Evolutionary conservation across 2,113 vertebrate genomes (phyloP), one percentile per base, ranked within the genome.

Genomic region (Colaptes auratus): DNA sequence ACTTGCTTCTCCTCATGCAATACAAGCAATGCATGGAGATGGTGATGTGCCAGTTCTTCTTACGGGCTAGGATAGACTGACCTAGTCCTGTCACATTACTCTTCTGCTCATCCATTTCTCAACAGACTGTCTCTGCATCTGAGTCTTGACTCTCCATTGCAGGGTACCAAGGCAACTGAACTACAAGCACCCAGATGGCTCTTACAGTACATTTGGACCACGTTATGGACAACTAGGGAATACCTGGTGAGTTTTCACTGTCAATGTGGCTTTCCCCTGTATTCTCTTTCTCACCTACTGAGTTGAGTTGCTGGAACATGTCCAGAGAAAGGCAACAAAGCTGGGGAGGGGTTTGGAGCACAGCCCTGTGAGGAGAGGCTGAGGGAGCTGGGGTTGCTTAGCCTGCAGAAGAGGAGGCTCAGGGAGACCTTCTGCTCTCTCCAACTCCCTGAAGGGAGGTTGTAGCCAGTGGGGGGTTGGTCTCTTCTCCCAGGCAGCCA

Each of bases 91-190:
- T 78, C 27, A 28, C 35, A 25, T 64, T 72, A 7, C 15, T 88
- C 73, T 88, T 59, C n/a, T 85, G 23, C 50, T 70, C 28, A 53
- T 8, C 3, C 39, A 23, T 42, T 35, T n/a, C 10, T 80, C 52
- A 80, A 30, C 30, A 80, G 79, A 36, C 21, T 39, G 80, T 9
- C 70, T 53, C n/a, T 64, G 67, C 28, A 72, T 60, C 58, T 95
- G 72, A 91, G 80, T 56, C 19, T 74, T 77, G 58, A 82, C 46
- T 36, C 79, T 85, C 36, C 14, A 6, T 86, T 94, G 13, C 91
- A 99, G 99, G 99, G 55, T 99, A 99, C 95, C 99, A 99, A 98
- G 98, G 76, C 98, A 99, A 84, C 96, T 99, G 56, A 99, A 96
- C 90, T 99, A 99, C 95, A 98, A 98, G 74, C 98, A 98, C 42